Conservation (phyloP, 37 sponge, comb jelly and placozoan species). For the Theonella swinhoei region DNA sequence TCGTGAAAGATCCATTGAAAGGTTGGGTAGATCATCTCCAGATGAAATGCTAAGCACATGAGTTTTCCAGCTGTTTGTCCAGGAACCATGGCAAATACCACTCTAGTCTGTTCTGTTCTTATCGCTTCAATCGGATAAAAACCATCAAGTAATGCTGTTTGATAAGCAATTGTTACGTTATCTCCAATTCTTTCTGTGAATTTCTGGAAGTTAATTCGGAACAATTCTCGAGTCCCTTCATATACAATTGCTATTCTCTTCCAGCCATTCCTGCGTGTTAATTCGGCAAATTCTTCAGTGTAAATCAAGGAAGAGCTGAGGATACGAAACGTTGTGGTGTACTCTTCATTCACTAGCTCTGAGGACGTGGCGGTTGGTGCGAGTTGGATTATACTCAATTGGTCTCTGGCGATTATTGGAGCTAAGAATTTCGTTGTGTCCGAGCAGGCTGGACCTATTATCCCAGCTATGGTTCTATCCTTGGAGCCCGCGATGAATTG, state of each 20-base stretch:
- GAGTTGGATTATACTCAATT: conserved; percentile 5
- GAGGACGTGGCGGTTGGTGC: conserved; percentile 13
- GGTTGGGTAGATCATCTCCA: conserved; percentile 1
- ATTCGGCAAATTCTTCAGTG: neutral
- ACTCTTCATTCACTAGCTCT: neutral
- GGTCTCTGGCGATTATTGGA: neutral
- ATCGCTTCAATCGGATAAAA: conserved; percentile 16
- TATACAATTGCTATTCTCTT: neutral
- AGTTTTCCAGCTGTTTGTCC: neutral
- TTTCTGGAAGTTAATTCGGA: neutral
- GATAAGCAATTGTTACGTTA: neutral
- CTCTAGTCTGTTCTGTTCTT: neutral
- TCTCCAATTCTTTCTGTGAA: neutral
- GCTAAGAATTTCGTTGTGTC: conserved; percentile 13
- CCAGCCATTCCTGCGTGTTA: neutral
- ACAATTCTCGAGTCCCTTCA: neutral
- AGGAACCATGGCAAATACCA: conserved; percentile 21
- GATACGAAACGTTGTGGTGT: conserved; percentile 15
- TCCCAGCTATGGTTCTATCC: conserved; percentile 16
- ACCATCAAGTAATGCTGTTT: neutral
- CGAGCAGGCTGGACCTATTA: conserved; percentile 38
- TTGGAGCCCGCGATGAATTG: neutral
- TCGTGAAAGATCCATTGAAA: conserved; percentile 54
- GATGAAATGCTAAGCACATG: conserved; percentile 30
- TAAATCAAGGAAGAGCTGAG: conserved; percentile 17